These are phyloP conservation scores for Hiodon tergisus DNA, from an alignment of 2,113 vertebrate genomes.

Conservation along the genomic window DNA sequence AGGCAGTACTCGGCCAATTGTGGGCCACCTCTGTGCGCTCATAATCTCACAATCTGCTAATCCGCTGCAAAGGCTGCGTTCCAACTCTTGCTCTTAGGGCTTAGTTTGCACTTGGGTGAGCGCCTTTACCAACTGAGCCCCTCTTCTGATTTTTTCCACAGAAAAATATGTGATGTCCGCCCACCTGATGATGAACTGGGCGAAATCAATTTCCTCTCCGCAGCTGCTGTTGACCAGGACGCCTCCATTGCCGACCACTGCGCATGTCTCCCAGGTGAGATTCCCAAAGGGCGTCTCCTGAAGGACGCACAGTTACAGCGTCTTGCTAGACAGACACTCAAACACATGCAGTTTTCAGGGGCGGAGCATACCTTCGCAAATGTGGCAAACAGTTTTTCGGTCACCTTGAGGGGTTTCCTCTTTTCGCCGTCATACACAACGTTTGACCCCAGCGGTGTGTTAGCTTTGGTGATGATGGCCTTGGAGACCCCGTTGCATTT, in stretches of 20 bases:
- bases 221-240: constrained; percentile 64
- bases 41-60: no score
- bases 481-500: constrained; percentile 50
- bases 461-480: constrained; percentile 58
- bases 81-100: no score
- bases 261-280: constrained; percentile 49
- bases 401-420: constrained; percentile 49
- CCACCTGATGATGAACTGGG: constrained; percentile 65
- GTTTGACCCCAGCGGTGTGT: constrained; percentile 56
- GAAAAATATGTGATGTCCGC: not conserved
- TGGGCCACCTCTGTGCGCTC: no score
- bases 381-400: constrained; percentile 46
- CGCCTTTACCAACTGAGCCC: no score
- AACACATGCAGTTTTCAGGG: not conserved
- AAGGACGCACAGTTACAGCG: not conserved
- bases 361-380: constrained; percentile 54
- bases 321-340: not conserved
- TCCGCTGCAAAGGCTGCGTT: no score
- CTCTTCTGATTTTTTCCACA: not conserved
- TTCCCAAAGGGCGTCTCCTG: constrained; percentile 56
- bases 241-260: constrained; percentile 66
- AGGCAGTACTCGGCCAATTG: no score
- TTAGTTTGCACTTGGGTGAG: no score
- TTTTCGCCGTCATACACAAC: constrained; percentile 60
- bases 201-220: constrained; percentile 56